A percentile compares a stretch with the other conserved stretches of the same genome.
These are phyloP conservation scores for Dolichallabes microphthalmus DNA, from an alignment of 2,113 vertebrate species.

Conservation along the genomic window DNA sequence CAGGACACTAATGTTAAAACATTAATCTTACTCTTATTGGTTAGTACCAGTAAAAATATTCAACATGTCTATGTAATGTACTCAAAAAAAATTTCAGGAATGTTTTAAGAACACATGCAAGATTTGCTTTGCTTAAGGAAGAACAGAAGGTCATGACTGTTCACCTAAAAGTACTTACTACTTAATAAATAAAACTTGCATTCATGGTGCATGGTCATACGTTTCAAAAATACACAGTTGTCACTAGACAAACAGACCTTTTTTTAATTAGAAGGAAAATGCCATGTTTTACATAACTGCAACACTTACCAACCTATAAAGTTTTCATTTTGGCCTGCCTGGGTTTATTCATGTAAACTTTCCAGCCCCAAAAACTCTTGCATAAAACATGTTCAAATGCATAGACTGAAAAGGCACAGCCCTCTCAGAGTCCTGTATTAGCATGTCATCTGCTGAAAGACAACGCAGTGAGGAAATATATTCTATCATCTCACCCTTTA, in stretches of 20 bases:
- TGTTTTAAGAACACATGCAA: background rate
- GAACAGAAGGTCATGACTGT: background rate
- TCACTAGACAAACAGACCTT: background rate
- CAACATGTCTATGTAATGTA: background rate
- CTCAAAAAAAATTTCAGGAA: background rate
- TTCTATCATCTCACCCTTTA: conserved; percentile 79
- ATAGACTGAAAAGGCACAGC: too few species aligned
- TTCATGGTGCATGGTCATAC: background rate
- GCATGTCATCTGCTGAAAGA: background rate
- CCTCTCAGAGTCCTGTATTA: background rate
- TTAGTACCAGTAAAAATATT: background rate
- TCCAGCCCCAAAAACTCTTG: background rate
- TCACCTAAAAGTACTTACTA: background rate
- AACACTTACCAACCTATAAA: background rate
- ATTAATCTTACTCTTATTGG: background rate
- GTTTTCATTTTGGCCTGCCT: background rate
- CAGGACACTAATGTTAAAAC: background rate
- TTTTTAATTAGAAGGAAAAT: too few species aligned
- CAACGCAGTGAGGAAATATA: background rate
- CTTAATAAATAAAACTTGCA: background rate
- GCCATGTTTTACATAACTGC: background rate
- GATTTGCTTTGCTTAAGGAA: background rate
- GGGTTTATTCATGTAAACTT: background rate
- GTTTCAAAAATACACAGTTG: background rate
- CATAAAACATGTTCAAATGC: background rate